phyloP scores from a whole-genome alignment of 2,113 vertebrate genomes.

The Sardina pilchardus region DNA sequence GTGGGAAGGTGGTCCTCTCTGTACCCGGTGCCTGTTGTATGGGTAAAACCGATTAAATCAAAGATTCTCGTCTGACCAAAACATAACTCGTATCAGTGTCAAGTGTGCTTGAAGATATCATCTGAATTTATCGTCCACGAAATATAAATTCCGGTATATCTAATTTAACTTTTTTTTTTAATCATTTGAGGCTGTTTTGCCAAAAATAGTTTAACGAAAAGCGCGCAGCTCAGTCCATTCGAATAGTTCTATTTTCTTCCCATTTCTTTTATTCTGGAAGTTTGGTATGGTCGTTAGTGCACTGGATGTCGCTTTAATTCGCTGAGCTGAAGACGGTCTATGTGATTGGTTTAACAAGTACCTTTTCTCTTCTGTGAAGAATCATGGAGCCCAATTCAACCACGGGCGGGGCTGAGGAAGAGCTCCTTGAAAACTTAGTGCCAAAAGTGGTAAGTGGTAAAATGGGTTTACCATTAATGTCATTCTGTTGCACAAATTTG shows the following conservation, averaged over 20 bases:
- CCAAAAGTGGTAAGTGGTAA: constrained; percentile 71
- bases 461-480: not conserved
- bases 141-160: constrained; percentile 66
- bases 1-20: constrained; percentile 67
- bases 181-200: not conserved
- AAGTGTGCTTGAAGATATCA: constrained; percentile 51
- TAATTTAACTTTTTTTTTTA: constrained; percentile 27
- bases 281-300: not conserved
- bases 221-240: not conserved
- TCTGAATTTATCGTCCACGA: constrained; percentile 47
- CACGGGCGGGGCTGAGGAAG: constrained; percentile 62
- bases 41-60: constrained; percentile 69
- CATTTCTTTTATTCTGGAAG: not conserved
- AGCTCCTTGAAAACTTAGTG: constrained; percentile 54
- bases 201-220: not conserved
- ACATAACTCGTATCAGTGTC: constrained; percentile 40
- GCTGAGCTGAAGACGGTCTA: constrained; percentile 34
- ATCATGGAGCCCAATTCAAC: constrained; percentile 74
- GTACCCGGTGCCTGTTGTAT: constrained; percentile 48
- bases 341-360: constrained; percentile 67
- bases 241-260: not conserved
- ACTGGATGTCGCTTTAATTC: constrained; percentile 32
- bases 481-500: not conserved
- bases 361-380: constrained; percentile 65
- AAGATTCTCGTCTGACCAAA: constrained; percentile 68